Evolutionary conservation across 2,113 vertebrate genomes (phyloP).

Genomic region (Percopsis transmontana): DNA sequence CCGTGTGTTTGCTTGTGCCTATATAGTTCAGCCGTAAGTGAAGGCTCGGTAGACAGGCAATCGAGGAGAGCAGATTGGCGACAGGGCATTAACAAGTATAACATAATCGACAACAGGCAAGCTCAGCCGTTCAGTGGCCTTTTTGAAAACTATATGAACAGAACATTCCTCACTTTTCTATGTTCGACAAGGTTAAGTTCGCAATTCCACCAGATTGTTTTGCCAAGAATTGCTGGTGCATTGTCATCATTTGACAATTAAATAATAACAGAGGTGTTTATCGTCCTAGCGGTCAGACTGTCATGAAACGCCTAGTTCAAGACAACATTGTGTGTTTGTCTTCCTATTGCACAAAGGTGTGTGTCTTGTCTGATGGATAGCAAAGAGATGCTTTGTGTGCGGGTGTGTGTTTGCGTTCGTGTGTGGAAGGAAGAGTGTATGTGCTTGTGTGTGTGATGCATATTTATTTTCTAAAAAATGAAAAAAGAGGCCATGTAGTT

Average conservation of each 20-base stretch:
- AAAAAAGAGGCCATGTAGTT: constrained; percentile 56
- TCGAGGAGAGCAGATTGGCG: constrained; percentile 31
- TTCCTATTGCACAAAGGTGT: constrained; percentile 87
- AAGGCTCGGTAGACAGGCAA: neutral
- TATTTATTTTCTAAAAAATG: constrained; percentile 34
- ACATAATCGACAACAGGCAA: constrained; percentile 36
- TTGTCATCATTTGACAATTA: constrained; percentile 23
- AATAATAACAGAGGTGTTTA: constrained; percentile 30
- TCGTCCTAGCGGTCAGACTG: constrained; percentile 56
- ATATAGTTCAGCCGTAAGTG: constrained; percentile 16
- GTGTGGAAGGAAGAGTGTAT: constrained; percentile 15
- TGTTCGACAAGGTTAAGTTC: constrained; percentile 42
- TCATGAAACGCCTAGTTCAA: constrained; percentile 85
- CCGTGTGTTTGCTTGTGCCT: constrained; percentile 8
- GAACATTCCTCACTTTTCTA: constrained; percentile 49
- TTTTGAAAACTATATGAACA: constrained; percentile 62
- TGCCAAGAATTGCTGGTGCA: constrained; percentile 48
- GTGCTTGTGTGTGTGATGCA: constrained; percentile 55
- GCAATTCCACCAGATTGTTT: constrained; percentile 22
- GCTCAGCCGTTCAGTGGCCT: constrained; percentile 76
- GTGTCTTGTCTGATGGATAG: constrained; percentile 81
- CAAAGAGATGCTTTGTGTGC: constrained; percentile 47
- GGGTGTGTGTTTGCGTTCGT: constrained; percentile 37
- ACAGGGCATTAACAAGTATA: constrained; percentile 61
- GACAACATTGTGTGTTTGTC: constrained; percentile 85